Evolutionary conservation across 2,888 invertebrate genomes (phyloP), one percentile per base, ranked within the genome.

Genomic region (Digitonthophagus gazella): DNA sequence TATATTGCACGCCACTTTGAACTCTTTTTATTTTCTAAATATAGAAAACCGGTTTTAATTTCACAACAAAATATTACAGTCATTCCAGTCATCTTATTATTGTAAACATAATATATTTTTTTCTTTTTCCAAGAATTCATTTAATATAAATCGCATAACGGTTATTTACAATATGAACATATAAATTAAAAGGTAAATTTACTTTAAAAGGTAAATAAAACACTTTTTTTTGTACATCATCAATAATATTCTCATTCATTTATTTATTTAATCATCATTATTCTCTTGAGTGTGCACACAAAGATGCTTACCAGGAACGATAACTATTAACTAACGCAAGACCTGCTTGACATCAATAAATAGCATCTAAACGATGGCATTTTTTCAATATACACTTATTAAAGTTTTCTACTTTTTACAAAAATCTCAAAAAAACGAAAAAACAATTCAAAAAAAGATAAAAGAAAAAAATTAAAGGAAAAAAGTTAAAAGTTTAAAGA

Each of bases 321-420:
- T 74, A 74, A 77, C 78, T 79, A 79, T 80, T 78, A 79, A 78
- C 79, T 80, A 80, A 78, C 79, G 78, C 81, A 82, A 82, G 82
- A 79, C 82, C 82, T 78, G 82, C 82, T 81, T 81, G 81, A 81
- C 80, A 81, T 81, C 78, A 80, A 81, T 78, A 77, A 78, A 78
- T 78, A 80, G 80, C 77, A 78, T 79, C 79, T 80, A 80, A 74
- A 75, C 73, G 73, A 71, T 69, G 68, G 72, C 76, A 74, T 75
- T 76, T 18, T 74, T 75, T 76, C 11, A 6, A 44, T 44, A 44
- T 44, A 44, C 28, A 61, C 3, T 1, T 20, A 19, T n/a, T 19
- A 18, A 61, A 61, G 15, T n/a, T 18, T 61, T 14, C 18, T 11
- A 61, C 61, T 20, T 19, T 61, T 11, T 18, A 61, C 18, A 16